Evolutionary conservation across 2,797 vertebrate species (phyloP), one percentile per base, ranked within the genome.

Genomic region (Sebastes vulpes): DNA sequence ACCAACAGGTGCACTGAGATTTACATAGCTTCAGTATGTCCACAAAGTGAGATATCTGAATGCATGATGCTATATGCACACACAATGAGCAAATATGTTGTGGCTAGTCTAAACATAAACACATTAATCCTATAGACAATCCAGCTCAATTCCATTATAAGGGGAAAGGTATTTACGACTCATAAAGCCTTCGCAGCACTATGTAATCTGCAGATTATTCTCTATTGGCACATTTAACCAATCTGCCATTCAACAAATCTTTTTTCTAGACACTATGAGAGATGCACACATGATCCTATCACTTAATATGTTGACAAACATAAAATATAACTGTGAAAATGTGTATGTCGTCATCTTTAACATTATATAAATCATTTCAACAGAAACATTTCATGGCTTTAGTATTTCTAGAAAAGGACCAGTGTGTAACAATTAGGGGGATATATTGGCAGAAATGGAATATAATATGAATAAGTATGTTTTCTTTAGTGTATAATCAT

Each of bases 111-210:
- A 67, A 81, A 85, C 25, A 69, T 56, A 80, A 82, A 75, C 53
- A 72, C 78, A 82, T 82, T 78, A 82, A 87, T 83, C 83, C 75
- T 65, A 59, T 32, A 72, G 71, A 79, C 75, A 85, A 75, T 82
- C 70, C 71, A 68, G 63, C 68, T 84, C 67, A 69, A 56, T 79
- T 76, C 54, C 31, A 73, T 75, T 57, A 71, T 52, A 61, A 75
- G 9, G 28, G 70, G 70, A 76, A 65, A 28, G n/a, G 26, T 66
- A 69, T 84, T 87, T 75, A 79, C 4, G 8, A 60, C 65, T 64
- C 42, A 65, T 56, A 63, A 80, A 79, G 54, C 73, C 31, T 32
- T 67, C 71, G 9, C 67, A 52, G 28, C n/a, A 20, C 18, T 60
- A 50, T 69, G 56, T 82, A 78, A 87, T 86, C 57, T 71, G 63